Percentiles rank a stretch among this genome's conserved stretches.
These are phyloP conservation scores for Tragelaphus imberbis DNA, from an alignment of 2,113 vertebrate genomes.

Conservation along the genomic window DNA sequence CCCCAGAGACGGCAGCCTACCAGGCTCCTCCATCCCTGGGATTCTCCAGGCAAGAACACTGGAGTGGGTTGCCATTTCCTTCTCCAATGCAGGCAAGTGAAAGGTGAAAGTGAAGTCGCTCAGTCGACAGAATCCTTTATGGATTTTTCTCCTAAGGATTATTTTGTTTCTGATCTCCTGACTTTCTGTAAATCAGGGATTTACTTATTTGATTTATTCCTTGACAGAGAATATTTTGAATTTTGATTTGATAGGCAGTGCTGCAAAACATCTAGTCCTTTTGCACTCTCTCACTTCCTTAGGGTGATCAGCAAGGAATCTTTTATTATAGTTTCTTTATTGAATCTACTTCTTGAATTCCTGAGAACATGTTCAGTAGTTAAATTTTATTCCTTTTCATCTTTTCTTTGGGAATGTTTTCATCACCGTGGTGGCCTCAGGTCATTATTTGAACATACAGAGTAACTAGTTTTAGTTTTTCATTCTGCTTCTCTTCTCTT, in stretches of 20 bases:
- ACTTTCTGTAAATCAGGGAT: background rate
- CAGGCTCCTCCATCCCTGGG: background rate
- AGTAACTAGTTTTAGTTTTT: background rate
- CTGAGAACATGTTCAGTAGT: background rate
- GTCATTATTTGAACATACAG: background rate
- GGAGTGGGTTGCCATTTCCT: background rate
- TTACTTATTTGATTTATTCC: background rate
- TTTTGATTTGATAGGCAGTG: background rate
- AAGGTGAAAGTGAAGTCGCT: too few species aligned
- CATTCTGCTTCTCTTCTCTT: background rate
- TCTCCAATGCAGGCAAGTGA: background rate
- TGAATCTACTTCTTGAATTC: constrained; percentile 20
- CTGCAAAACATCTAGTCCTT: background rate
- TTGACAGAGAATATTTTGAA: background rate
- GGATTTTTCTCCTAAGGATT: background rate
- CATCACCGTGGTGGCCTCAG: background rate
- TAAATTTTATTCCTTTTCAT: background rate
- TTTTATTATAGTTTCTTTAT: background rate
- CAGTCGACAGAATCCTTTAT: background rate
- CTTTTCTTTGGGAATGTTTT: background rate
- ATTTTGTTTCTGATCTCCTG: constrained; percentile 28
- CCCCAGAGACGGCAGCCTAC: background rate
- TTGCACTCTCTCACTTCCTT: background rate
- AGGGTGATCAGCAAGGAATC: background rate
- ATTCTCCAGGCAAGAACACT: background rate